Percentiles rank a stretch among this genome's conserved stretches.
phyloP scores from a whole-genome alignment of 2,797 vertebrate species.

The Pteropus rufus region DNA sequence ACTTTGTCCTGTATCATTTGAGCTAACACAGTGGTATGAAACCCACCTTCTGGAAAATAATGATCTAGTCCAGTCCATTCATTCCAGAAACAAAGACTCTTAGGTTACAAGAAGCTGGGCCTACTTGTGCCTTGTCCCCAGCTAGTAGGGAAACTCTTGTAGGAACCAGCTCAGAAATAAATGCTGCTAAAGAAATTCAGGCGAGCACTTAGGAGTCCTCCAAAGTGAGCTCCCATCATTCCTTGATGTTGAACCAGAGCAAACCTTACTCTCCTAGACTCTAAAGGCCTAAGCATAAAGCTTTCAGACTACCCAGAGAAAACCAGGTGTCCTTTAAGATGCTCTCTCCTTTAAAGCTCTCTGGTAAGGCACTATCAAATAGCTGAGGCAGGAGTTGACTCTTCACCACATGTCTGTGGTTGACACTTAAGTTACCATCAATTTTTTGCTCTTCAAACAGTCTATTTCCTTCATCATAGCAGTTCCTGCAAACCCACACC shows the following conservation, averaged over 20 bases:
- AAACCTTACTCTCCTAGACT: background rate
- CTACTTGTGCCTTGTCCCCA: background rate
- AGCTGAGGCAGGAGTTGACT: background rate
- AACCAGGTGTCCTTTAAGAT: background rate
- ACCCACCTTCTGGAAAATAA: conserved; percentile 5
- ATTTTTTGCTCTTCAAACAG: background rate
- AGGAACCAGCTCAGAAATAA: conserved; percentile 5
- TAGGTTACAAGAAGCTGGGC: background rate
- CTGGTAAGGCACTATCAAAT: background rate
- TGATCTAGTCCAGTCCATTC: background rate
- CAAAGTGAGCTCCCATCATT: background rate
- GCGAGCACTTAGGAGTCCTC: background rate
- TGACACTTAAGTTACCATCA: conserved; percentile 13
- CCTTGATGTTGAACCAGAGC: background rate
- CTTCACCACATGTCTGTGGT: background rate
- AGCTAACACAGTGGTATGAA: conserved; percentile 1
- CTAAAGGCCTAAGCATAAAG: background rate
- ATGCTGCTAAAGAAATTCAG: background rate
- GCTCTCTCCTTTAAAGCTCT: background rate
- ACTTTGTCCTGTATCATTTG: background rate
- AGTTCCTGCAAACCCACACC: conserved; percentile 26
- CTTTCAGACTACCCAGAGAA: background rate
- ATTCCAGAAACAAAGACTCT: background rate
- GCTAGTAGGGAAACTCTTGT: background rate
- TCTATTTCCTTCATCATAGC: conserved; percentile 33